Base-by-base conservation (phyloP, 1,140 invertebrate genomes). In the Zaprionus africanus region DNA sequence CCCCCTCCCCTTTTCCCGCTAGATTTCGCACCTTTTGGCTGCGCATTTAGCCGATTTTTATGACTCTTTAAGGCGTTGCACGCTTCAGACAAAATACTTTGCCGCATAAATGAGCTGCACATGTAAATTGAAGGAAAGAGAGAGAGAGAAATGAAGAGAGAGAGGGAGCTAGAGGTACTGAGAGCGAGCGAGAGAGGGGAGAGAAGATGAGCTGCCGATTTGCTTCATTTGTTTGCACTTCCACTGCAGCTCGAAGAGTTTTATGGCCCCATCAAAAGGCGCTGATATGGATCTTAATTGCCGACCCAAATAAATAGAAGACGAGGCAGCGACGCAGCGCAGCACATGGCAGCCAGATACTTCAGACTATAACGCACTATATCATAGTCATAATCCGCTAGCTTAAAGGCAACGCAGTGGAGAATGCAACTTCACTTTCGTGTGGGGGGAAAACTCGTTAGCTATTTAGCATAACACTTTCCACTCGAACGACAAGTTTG, bases 391-490 rank as follows among this genome's bases (percentile, higher is more conserved):
- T 34, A 38, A 51, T 15, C 28, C 38, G 41, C 73, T 64, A 15
- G 51, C 31, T 26, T 17, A 13, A 24, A 38, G 59, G 38, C 38
- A n/a, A 15, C 38, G 15, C 13, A n/a, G 15, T 15, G 38, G 38
- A 1, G 15, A 41, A 46, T 22, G 53, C 54, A 68, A 68, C 51
- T 73, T 82, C 72, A 71, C 79, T 86, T 85, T 87, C 60, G 28
- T 75, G 26, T 22, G 22, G 31, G 65, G 70, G 72, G 72, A 90
- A 90, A 90, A 90, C 81, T 90, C 85, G 85, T 90, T 90, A 90
- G 81, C 85, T 90, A 77, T 85, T 90, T 90, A 90, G 82, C 85
- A 90, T 90, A 90, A 90, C 85, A 90, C 86, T 90, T 90, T 90
- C 86, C 82, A 90, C 59, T 62, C 78, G 43, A 53, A 72, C 69